Base-by-base conservation (phyloP, 2,797 vertebrate genomes). In the Rousettus madagascariensis region DNA sequence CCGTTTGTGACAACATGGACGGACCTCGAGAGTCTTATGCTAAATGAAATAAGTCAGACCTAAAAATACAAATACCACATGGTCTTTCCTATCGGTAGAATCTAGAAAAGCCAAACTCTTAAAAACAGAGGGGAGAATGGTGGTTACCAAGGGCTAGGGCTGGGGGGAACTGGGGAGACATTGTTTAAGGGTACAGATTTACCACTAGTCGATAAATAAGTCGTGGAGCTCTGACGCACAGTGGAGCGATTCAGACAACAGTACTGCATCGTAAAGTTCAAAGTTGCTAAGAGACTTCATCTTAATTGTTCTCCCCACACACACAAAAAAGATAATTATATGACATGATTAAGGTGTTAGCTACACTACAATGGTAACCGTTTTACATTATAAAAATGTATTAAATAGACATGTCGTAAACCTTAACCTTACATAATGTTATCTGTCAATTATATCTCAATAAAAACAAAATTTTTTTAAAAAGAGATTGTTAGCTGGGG, bases 291-390 rank as follows among this genome's bases (percentile, higher is more conserved):
- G 30, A 24, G 55, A 55, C 17, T 30, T 30, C 15, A 26, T 55
- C 46, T 26, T n/a, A 41, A 51, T 33, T 61, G 20, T 28, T 86
- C 53, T 71, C 65, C 24, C 28, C 26, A 38, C 63, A 26, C 28
- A 19, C 43, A 43, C 43, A 13, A 36, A 1, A 15, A 20, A 78
- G 38, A 16, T 46, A 61, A 19, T 51, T 15, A 8, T 8, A 8
- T 63, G 33, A 41, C 30, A 2, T 0, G 36, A 57, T 10, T 17
- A 17, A 36, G 55, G 41, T 24, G n/a, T 41, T 41, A 30, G 4
- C 55, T 43, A 13, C 2, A 11, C 49, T 2, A 13, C 6, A 2
- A 19, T 3, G 22, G 8, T 0, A 6, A 33, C 36, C 16, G 2
- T 24, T 10, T 6, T 19, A 11, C 46, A 17, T 30, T 30, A 65